Evolutionary conservation across 2,113 vertebrate species (phyloP).

Genomic region (Suricata suricatta): DNA sequence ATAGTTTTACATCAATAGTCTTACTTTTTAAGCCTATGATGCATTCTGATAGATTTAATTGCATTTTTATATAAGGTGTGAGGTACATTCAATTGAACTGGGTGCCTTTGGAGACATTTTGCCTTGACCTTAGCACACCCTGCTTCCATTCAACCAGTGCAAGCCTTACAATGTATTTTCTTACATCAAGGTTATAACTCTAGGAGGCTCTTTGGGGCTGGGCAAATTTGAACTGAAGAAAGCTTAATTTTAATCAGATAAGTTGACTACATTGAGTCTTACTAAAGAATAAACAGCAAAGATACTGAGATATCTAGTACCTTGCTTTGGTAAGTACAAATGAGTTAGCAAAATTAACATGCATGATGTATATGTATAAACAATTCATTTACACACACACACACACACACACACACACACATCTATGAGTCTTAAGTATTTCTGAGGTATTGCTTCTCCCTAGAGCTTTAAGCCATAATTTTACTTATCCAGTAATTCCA

Average conservation of each 20-base stretch:
- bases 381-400: background rate
- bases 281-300: background rate
- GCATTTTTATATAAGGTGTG: background rate
- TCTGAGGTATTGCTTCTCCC: background rate
- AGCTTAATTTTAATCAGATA: constrained; percentile 23
- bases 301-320: background rate
- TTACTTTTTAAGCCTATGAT: background rate
- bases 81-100: background rate
- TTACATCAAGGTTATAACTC: background rate
- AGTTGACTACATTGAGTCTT: background rate
- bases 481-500: constrained; percentile 55
- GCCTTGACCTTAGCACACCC: background rate
- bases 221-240: background rate
- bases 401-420: background rate
- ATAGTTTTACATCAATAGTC: background rate
- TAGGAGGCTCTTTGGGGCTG: background rate
- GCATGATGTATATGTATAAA: background rate
- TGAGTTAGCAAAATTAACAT: background rate
- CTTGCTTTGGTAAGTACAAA: background rate
- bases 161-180: background rate
- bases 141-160: background rate
- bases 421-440: background rate
- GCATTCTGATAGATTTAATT: background rate
- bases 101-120: background rate
- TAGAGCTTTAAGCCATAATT: constrained; percentile 49